These are phyloP conservation scores for Strongylocentrotus purpuratus DNA, from an alignment of 35 echinoderm and acorn worm genomes.

Conservation along the genomic window DNA sequence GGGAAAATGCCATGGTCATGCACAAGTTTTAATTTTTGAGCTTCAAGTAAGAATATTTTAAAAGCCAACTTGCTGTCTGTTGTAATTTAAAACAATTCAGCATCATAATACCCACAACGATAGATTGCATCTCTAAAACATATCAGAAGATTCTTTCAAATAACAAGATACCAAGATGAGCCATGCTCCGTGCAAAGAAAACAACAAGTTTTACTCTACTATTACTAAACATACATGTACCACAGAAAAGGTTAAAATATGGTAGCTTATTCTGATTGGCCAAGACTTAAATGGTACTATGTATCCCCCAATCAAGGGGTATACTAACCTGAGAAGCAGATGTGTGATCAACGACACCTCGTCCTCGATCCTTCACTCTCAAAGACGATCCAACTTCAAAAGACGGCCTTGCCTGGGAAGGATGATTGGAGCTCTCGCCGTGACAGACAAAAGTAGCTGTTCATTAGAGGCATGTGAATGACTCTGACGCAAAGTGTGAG, in stretches of 20 bases:
- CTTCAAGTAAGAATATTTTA: no score
- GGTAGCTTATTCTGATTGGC: neutral
- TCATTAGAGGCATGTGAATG: neutral
- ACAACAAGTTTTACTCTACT: no score
- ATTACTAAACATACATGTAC: neutral
- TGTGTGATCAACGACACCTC: constrained; percentile 33
- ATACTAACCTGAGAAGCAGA: constrained; percentile 16
- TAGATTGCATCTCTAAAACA: no score
- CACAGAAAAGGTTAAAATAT: neutral
- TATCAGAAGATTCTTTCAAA: no score
- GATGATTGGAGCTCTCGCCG: neutral
- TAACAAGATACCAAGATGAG: no score
- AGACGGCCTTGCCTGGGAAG: neutral
- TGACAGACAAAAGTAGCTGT: constrained; percentile 11
- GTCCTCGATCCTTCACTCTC: neutral
- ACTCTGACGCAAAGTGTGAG: neutral
- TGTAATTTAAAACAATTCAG: no score
- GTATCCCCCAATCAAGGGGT: neutral
- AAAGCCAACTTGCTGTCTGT: no score
- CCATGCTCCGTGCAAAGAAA: no score
- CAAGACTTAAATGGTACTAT: neutral
- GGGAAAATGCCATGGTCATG: no score
- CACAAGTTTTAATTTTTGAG: no score
- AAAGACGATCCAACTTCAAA: neutral
- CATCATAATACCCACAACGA: no score